Base-by-base conservation (phyloP, 2,797 vertebrate species). In the Thaleichthys pacificus region DNA sequence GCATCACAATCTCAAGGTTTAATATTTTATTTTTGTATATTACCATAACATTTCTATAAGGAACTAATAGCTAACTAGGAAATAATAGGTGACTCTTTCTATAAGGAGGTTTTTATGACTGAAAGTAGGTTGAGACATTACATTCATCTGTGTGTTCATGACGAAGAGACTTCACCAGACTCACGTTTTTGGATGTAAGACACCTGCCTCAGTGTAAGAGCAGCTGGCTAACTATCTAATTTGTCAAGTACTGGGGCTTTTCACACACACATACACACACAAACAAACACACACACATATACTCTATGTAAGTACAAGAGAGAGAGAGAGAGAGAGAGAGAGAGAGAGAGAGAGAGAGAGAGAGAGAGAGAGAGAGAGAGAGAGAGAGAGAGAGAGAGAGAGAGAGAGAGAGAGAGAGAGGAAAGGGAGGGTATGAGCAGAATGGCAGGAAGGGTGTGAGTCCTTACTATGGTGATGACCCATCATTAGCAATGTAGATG, bases 391-490 rank as follows among this genome's bases (percentile, higher is more conserved):
- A 30, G 70, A 76, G 58, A 70, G 21, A 63, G 68, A n/a, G 21
- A 38, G 61, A 17, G 24, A 61, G 38, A 51, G 26, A 21, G 58
- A 17, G n/a, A 69, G 66, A 12, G 47, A 38, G 28, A 56, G 68
- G 61, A 73, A 14, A 56, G 24, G 19, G 32, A 26, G 77, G 69
- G 22, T 19, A 66, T 54, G 68, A 24, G 61, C 63, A 87, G 82
- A 91, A 89, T 82, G 19, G 58, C 83, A 91, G 90, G 91, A 91
- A 93, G 88, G 91, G 91, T 28, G 91, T 80, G 83, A 54, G 65
- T 24, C 28, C 19, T 77, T 74, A 74, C 24, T 24, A 28, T 87
- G 89, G 89, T 89, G 74, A 86, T 72, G 82, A 83, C 74, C 74
- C 51, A 62, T 82, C 82, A 84, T 87, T 87, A 85, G 75, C 79